Base-by-base conservation (phyloP, 2,113 vertebrate genomes). In the Daboia siamensis region DNA sequence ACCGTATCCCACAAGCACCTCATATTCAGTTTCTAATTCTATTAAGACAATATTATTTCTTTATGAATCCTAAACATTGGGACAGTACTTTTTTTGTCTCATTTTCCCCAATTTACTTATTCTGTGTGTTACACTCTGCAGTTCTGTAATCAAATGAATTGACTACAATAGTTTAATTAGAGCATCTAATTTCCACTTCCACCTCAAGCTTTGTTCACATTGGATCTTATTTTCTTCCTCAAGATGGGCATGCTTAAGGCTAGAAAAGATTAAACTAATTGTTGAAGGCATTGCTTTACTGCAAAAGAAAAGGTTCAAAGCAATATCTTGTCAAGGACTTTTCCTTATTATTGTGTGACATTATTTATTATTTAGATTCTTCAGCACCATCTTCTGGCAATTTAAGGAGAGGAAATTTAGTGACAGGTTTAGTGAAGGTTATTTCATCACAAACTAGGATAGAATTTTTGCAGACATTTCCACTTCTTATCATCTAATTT, bases 381-480 rank as follows among this genome's bases (percentile, higher is more conserved):
- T 88, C 89, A 91, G 90, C 85, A 24, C 89, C 89, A 91, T 87
- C 89, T 87, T 90, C 92, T 93, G 92, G 92, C 54, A 11, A 51
- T 9, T 46, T 11, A 55, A 26, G 39, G 24, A 74, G 44, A 12
- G 12, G 21, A 88, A 64, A 44, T 54, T 26, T 64, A 21, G 7
- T 74, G n/a, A 88, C 74, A 88, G 39, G 39, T 39, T 39, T 39
- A 39, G 69, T 44, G 21, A 48, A 4, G 13, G 54, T 8, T 57
- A 24, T 57, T 88, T 0, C 33, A 17, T 69, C 54, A n/a, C n/a
- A 44, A 80, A 80, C 4, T 44, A 4, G 29, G 59, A 44, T 23
- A 51, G 15, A 39, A 23, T 33, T 74, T 88, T 55, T 88, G 8
- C 23, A 64, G 21, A 33, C 33, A 52, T 46, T 90, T 90, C 33